A percentile compares a stretch with the other conserved stretches of the same genome.
phyloP scores from a whole-genome alignment of 64 coral and sea anemone species.

The Astreopora myriophthalma region DNA sequence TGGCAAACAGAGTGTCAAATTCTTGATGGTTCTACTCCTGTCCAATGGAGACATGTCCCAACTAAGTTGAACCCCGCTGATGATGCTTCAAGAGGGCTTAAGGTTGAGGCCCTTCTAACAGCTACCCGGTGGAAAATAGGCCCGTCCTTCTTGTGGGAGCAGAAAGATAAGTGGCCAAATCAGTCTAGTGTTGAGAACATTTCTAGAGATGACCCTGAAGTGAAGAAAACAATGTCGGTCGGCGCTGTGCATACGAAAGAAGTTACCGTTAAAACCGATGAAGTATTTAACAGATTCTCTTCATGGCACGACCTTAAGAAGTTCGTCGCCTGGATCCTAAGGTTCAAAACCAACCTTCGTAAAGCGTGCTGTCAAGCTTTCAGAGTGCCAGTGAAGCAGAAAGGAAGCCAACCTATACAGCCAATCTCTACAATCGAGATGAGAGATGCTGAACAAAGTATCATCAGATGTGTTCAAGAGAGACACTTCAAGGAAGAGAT shows the following conservation, averaged over 20 bases:
- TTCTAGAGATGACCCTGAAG: background rate
- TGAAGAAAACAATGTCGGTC: background rate
- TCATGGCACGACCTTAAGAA: background rate
- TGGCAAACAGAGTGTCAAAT: background rate
- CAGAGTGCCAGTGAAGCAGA: background rate
- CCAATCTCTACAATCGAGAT: background rate
- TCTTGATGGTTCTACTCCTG: too few species aligned
- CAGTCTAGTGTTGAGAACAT: background rate
- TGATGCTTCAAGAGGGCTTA: background rate
- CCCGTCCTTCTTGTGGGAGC: background rate
- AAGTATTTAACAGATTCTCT: background rate
- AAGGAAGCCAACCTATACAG: too few species aligned
- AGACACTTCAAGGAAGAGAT: background rate
- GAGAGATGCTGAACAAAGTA: background rate
- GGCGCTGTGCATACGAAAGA: background rate
- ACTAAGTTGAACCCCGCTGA: background rate
- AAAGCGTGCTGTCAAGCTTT: background rate
- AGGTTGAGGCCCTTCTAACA: background rate
- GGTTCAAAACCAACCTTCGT: background rate
- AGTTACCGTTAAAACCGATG: background rate
- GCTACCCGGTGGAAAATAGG: background rate
- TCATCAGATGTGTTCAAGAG: background rate
- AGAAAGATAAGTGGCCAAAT: background rate
- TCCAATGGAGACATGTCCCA: background rate
- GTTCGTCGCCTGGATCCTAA: background rate